phyloP scores from a whole-genome alignment of 2,888 invertebrate genomes.

The Eudemis profundana region DNA sequence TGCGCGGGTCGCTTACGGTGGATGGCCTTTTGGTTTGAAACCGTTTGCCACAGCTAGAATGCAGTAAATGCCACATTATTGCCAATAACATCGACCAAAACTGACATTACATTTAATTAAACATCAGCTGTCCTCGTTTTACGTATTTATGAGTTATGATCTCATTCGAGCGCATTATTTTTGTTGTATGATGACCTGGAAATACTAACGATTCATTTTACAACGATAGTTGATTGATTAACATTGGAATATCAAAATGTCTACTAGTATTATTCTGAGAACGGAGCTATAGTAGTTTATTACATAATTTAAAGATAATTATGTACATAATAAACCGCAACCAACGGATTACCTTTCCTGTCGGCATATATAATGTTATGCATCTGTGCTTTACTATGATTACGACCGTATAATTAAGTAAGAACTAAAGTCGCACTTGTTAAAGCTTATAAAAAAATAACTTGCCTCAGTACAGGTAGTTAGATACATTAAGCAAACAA shows the following conservation, averaged over 20 bases:
- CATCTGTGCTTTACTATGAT: constrained; percentile 30
- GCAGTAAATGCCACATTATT: constrained; percentile 26
- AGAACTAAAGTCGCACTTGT: constrained; percentile 9
- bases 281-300: background rate
- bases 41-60: constrained; percentile 50
- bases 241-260: background rate
- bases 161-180: background rate
- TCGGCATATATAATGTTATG: constrained; percentile 31
- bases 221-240: background rate
- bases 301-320: constrained; percentile 28
- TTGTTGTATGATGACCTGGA: background rate
- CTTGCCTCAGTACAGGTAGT: constrained; percentile 7
- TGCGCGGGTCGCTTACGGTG: constrained; percentile 62
- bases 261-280: background rate
- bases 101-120: constrained; percentile 46
- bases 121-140: background rate
- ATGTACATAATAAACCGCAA: constrained; percentile 34
- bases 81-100: constrained; percentile 48
- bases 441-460: constrained; percentile 12
- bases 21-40: constrained; percentile 64
- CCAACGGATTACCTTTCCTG: constrained; percentile 35
- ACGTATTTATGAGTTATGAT: background rate
- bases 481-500: constrained; percentile 39
- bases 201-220: background rate
- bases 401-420: constrained; percentile 26